Percentiles rank a stretch among this genome's conserved stretches.
Conservation (phyloP, 2,113 vertebrate species). For the Oncorhynchus nerka region DNA sequence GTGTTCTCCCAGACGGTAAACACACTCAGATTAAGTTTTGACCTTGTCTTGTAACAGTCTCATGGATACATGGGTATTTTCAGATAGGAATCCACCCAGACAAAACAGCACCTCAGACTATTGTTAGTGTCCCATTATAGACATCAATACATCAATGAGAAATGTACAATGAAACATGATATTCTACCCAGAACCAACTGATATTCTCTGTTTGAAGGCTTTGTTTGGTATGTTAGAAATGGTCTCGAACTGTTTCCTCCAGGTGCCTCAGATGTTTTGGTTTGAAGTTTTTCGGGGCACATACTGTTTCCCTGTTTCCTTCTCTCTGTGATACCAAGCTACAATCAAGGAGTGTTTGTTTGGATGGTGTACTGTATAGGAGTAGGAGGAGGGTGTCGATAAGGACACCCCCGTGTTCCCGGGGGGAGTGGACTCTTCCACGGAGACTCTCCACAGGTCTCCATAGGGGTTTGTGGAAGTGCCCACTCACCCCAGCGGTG, state of each 20-base stretch:
- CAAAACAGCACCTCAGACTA: conserved; percentile 44
- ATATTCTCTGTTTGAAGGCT: conserved; percentile 6
- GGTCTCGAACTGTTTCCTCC: too few species aligned
- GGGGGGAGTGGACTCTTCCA: too few species aligned
- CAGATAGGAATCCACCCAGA: conserved; percentile 61
- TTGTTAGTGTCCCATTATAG: conserved; percentile 61
- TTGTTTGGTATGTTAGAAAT: conserved; percentile 12
- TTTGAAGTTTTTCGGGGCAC: conserved; percentile 46
- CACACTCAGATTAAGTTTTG: neutral
- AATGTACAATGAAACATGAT: neutral
- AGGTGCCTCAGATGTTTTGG: conserved; percentile 21
- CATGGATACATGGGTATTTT: conserved; percentile 14
- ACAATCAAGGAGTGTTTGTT: conserved; percentile 51
- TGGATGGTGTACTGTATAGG: conserved; percentile 13
- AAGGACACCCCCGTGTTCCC: too few species aligned
- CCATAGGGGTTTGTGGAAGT: too few species aligned
- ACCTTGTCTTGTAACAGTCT: neutral
- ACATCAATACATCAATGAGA: conserved; percentile 64
- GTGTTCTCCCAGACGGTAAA: neutral
- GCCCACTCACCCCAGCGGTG: too few species aligned
- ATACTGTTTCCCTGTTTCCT: conserved; percentile 38
- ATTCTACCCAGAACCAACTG: conserved; percentile 1
- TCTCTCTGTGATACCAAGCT: conserved; percentile 42
- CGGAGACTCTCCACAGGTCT: too few species aligned
- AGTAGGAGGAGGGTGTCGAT: too few species aligned